Percentiles rank a stretch among this genome's conserved stretches.
Conservation (phyloP, 2,888 invertebrate species). For the Xestia xanthographa region DNA sequence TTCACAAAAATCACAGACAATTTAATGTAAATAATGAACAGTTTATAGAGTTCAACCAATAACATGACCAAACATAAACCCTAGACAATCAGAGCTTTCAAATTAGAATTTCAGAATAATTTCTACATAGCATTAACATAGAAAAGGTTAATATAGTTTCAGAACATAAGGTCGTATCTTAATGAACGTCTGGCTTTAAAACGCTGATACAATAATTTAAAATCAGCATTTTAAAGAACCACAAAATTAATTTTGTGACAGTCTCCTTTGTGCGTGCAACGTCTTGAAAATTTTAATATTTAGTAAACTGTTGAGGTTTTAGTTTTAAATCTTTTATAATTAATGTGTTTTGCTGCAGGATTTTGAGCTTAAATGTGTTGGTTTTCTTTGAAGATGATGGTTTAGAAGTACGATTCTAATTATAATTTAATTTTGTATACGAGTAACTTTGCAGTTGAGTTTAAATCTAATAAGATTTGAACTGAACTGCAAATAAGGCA, state of each 20-base stretch:
- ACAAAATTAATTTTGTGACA: conserved; percentile 36
- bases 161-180: conserved; percentile 21
- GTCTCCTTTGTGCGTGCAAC: conserved; percentile 15
- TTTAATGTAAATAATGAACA: conserved; percentile 5
- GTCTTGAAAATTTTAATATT: conserved; percentile 45
- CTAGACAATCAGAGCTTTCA: conserved; percentile 34
- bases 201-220: conserved; percentile 36
- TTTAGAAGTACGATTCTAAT: neutral
- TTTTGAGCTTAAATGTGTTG: neutral
- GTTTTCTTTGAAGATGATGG: neutral
- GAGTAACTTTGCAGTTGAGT: neutral
- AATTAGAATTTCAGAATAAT: conserved; percentile 54
- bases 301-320: conserved; percentile 22
- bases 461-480: neutral
- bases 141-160: conserved; percentile 39
- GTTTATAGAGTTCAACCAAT: conserved; percentile 28
- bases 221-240: conserved; percentile 19
- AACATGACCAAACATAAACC: conserved; percentile 11
- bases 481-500: neutral
- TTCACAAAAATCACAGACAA: neutral
- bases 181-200: conserved; percentile 43
- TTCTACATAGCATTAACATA: conserved; percentile 47
- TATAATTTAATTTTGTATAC: neutral
- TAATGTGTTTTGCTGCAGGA: conserved; percentile 23
- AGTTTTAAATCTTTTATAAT: conserved; percentile 42